A percentile compares a stretch with the other conserved stretches of the same genome.
These are phyloP conservation scores for Drosophila ironensis DNA, from an alignment of 1,140 invertebrate species.

Conservation along the genomic window DNA sequence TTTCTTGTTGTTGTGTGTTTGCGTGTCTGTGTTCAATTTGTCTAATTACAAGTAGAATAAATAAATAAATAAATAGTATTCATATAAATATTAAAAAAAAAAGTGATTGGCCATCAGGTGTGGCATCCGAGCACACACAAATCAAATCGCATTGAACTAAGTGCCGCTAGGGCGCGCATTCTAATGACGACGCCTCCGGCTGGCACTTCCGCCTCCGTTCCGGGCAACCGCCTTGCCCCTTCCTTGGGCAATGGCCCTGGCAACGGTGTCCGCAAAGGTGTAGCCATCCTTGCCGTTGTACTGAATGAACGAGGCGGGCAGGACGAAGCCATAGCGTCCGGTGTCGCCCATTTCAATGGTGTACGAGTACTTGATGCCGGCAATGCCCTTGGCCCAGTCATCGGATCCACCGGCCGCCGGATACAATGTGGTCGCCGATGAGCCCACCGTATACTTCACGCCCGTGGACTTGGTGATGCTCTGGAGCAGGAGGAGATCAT, in stretches of 20 bases:
- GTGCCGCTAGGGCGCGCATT: not conserved
- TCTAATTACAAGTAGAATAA: slow-evolving; percentile 76
- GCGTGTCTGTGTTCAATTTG: slow-evolving; percentile 57
- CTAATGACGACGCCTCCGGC: slow-evolving; percentile 50
- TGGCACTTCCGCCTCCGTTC: slow-evolving; percentile 25
- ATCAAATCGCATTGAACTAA: slow-evolving; percentile 47
- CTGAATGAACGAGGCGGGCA: slow-evolving; percentile 91
- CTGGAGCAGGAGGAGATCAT: slow-evolving; percentile 71
- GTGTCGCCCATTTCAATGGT: slow-evolving; percentile 94
- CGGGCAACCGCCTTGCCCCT: slow-evolving; percentile 45
- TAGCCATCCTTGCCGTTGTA: slow-evolving; percentile 92
- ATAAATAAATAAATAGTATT: slow-evolving; percentile 70
- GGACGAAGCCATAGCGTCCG: slow-evolving; percentile 93
- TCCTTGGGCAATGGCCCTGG: slow-evolving; percentile 81
- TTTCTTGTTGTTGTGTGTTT: slow-evolving; percentile 2
- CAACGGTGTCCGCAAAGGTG: slow-evolving; percentile 90
- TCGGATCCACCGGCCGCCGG: slow-evolving; percentile 93
- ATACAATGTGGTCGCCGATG: slow-evolving; percentile 89
- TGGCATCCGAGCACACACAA: too few species aligned
- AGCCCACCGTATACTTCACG: slow-evolving; percentile 88
- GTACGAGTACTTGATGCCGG: slow-evolving; percentile 93
- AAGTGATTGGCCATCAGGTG: slow-evolving; percentile 7
- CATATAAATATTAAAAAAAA: slow-evolving; percentile 59
- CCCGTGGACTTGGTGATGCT: slow-evolving; percentile 87
- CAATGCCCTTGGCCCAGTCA: slow-evolving; percentile 94